These are phyloP conservation scores for Callimorpha dominula DNA, from an alignment of 2,888 invertebrate genomes.

Conservation along the genomic window DNA sequence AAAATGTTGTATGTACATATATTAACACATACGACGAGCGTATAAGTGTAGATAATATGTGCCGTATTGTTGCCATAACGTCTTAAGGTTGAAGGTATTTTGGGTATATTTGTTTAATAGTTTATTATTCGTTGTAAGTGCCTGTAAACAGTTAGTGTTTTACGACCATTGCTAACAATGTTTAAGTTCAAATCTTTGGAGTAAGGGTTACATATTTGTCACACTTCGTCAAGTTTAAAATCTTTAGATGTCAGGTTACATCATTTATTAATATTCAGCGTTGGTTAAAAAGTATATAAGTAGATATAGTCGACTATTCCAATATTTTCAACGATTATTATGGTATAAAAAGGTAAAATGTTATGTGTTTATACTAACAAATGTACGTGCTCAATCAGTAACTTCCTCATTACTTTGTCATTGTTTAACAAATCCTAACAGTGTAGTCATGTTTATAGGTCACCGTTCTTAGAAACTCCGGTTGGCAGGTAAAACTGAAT, in stretches of 20 bases:
- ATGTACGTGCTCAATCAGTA: constrained; percentile 9
- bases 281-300: not conserved
- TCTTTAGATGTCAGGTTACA: not conserved
- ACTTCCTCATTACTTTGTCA: constrained; percentile 7
- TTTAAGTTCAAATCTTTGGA: not conserved
- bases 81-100: constrained; percentile 10
- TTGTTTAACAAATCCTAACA: not conserved
- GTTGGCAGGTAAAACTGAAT: not conserved
- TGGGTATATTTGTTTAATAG: not conserved
- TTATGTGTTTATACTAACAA: constrained; percentile 12
- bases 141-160: not conserved
- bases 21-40: constrained; percentile 1
- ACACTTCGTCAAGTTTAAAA: not conserved
- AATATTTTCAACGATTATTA: not conserved
- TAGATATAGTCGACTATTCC: not conserved
- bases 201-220: not conserved
- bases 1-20: constrained; percentile 23
- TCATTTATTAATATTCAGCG: not conserved
- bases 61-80: constrained; percentile 9
- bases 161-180: not conserved
- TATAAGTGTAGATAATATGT: constrained; percentile 11
- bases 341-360: not conserved
- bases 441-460: constrained; percentile 3
- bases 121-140: not conserved
- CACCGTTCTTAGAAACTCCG: not conserved